phyloP scores from a whole-genome alignment of 2,113 vertebrate species.

The Neolamprologus devosi region DNA sequence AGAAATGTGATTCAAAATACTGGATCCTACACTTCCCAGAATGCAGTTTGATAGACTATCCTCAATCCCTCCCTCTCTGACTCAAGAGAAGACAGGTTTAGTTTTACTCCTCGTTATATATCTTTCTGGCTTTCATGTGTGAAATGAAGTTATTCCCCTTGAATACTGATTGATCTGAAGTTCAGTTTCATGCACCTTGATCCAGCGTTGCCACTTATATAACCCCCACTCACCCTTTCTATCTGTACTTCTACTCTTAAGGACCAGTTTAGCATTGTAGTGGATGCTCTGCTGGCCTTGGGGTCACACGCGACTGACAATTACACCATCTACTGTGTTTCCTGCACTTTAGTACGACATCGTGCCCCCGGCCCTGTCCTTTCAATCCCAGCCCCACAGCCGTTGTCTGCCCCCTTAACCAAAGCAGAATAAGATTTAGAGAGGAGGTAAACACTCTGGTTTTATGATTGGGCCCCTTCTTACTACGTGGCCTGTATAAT shows the following conservation, averaged over 20 bases:
- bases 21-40: neutral
- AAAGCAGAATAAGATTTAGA: constrained; percentile 62
- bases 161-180: neutral
- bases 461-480: constrained; percentile 70
- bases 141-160: neutral
- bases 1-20: neutral
- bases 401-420: constrained; percentile 52
- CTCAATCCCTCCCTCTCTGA: neutral
- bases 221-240: constrained; percentile 1
- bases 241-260: constrained; percentile 4
- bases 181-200: neutral
- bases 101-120: neutral
- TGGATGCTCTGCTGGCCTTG: constrained; percentile 4
- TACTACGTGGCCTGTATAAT: constrained; percentile 63
- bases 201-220: neutral
- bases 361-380: neutral
- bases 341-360: neutral
- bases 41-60: neutral
- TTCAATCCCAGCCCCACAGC: constrained; percentile 14
- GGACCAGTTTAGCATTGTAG: neutral
- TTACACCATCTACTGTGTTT: constrained; percentile 49
- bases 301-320: constrained; percentile 44
- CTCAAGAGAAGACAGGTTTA: neutral
- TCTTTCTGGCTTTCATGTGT: neutral
- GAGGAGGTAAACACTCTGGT: constrained; percentile 67